Percentiles rank a stretch among this genome's conserved stretches.
These are phyloP conservation scores for Eumeta japonica DNA, from an alignment of 1,140 invertebrate species.

Conservation along the genomic window DNA sequence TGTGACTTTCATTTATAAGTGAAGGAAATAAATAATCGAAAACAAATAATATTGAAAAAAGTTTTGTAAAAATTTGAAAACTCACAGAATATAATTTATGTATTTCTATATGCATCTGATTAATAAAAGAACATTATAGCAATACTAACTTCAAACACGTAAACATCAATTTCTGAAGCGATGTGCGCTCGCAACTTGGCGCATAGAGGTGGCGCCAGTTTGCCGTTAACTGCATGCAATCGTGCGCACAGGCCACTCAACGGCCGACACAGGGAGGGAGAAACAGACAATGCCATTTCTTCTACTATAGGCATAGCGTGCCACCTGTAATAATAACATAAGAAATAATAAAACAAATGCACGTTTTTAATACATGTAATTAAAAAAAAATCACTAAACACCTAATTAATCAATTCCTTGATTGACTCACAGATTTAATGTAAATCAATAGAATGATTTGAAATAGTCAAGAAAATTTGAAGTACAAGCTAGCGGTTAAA, in stretches of 20 bases:
- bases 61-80: no score
- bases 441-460: not conserved
- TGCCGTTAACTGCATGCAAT: slow-evolving; percentile 9
- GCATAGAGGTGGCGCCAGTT: slow-evolving; percentile 24
- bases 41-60: no score
- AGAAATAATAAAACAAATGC: no score
- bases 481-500: no score
- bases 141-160: slow-evolving; percentile 25
- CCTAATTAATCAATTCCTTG: not conserved
- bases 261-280: slow-evolving; percentile 27
- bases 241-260: slow-evolving; percentile 30
- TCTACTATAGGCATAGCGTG: slow-evolving; percentile 32
- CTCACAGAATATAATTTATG: no score
- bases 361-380: not conserved
- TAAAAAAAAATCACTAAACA: not conserved
- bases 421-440: not conserved
- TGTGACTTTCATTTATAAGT: no score
- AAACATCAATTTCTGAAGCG: slow-evolving; percentile 21
- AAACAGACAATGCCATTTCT: slow-evolving; percentile 25
- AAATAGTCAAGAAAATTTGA: no score
- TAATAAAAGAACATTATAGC: no score
- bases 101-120: no score
- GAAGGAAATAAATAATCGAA: no score
- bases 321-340: slow-evolving; percentile 32
- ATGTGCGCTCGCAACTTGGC: slow-evolving; percentile 19